Evolutionary conservation across 2,113 vertebrate genomes (phyloP), one percentile per base, ranked within the genome.

Genomic region (Pelecanus crispus): DNA sequence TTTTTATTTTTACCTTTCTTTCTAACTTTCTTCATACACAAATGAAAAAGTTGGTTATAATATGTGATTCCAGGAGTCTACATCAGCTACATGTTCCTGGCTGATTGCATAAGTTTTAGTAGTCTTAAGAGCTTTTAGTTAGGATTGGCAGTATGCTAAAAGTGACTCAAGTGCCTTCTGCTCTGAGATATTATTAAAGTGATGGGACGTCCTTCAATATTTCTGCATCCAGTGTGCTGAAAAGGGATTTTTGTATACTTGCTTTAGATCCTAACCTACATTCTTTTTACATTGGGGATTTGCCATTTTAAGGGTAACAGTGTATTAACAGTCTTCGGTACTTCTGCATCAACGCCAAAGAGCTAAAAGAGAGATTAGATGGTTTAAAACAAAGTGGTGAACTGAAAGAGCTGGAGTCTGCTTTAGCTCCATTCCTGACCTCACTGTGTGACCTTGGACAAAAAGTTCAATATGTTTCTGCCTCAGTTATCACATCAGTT

Each of bases 401-500:
- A 75, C 44, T 90, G 90, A 65, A 95, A 95, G 70, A 91, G 81
- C 53, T 75, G 62, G 62, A 68, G 66, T 77, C 86, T 94, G 73
- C 86, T 91, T 86, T 93, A 94, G 73, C 74, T 96, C 53, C 45
- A 11, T 82, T 89, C 45, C 91, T 94, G 88, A 97, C 83, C 72
- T 95, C 83, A 7, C 66, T 88, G 17, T 50, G 70, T 94, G 94
- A 95, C 95, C 95, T 96, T 97, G 95, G 81, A 85, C 81, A 62
- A 61, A 87, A 94, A 81, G 92, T 91, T 96, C 95, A 91, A 95
- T 97, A 88, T 32, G 44, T 95, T 96, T 96, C 89, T 94, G 94
- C 94, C 92, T 97, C 96, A 92, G 45, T 95, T 95, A 91, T 66
- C 49, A 34, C 81, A 66, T 95, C 81, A 85, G 84, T 95, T 94